Conservation (phyloP, 2,113 vertebrate species). For the Vulpes lagopus region DNA sequence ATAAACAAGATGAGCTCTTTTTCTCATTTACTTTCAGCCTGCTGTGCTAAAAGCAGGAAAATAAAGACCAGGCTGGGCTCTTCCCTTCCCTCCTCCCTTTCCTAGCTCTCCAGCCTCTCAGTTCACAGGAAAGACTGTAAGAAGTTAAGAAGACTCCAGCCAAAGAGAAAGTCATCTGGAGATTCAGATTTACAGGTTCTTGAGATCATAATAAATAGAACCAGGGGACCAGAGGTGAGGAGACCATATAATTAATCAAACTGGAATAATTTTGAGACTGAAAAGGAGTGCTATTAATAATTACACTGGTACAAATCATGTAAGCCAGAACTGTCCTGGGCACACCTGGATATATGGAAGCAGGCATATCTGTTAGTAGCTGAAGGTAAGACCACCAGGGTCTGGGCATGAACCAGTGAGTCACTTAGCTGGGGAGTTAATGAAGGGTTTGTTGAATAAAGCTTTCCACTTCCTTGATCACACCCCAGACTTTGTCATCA, state of each 20-base stretch:
- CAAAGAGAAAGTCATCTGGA: too few species aligned
- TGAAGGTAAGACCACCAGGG: neutral
- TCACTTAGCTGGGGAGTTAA: neutral
- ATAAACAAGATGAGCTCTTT: slow-evolving; percentile 65
- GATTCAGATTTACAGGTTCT: neutral
- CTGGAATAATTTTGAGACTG: neutral
- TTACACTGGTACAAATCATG: neutral
- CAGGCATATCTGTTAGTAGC: neutral
- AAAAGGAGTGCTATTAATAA: neutral
- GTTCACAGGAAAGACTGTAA: neutral
- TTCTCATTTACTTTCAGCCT: slow-evolving; percentile 49
- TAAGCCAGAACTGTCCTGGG: neutral
- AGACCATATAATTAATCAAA: neutral
- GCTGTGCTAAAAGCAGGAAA: neutral
- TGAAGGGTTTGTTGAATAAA: neutral
- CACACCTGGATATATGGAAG: neutral
- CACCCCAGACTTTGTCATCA: neutral
- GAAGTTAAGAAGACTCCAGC: neutral
- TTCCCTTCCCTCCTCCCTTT: neutral
- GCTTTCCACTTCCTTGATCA: neutral
- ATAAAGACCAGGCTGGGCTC: neutral
- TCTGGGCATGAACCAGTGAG: neutral
- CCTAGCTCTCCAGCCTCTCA: neutral
- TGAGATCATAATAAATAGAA: neutral
- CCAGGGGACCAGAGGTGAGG: neutral